phyloP scores from a whole-genome alignment of 2,888 invertebrate genomes.

The Pyrrhosoma nymphula region DNA sequence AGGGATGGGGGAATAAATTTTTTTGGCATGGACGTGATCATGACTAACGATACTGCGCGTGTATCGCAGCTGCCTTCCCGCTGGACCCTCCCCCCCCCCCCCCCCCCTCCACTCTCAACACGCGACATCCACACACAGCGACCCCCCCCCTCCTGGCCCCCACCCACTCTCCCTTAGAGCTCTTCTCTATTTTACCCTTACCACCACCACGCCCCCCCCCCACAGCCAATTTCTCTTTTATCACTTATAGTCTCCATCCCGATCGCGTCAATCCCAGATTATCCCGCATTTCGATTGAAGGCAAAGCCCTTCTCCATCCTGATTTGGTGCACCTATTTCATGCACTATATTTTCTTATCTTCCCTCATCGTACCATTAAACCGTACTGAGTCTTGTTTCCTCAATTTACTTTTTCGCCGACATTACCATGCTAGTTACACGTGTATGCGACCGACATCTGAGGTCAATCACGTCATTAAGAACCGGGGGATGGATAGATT shows the following conservation, averaged over 20 bases:
- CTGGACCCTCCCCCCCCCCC: not conserved
- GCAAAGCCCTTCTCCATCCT: not conserved
- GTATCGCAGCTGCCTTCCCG: constrained; percentile 48
- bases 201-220: not conserved
- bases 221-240: not conserved
- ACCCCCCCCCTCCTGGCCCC: no score
- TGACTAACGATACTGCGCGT: constrained; percentile 34
- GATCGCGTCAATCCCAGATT: not conserved
- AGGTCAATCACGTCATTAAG: no score
- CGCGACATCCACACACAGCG: not conserved
- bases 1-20: not conserved
- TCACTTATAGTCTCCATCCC: not conserved
- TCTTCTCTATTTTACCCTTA: not conserved
- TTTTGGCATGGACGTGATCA: constrained; percentile 45
- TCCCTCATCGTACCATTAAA: no score
- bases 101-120: no score
- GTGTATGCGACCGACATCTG: no score
- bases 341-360: no score
- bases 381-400: no score
- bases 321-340: not conserved
- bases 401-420: no score
- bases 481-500: no score
- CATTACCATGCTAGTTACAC: no score
- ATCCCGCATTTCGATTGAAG: not conserved
- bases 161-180: not conserved